Percentiles rank a stretch among this genome's conserved stretches.
phyloP scores from a whole-genome alignment of 2,888 invertebrate species.

The Platynereis dumerilii region DNA sequence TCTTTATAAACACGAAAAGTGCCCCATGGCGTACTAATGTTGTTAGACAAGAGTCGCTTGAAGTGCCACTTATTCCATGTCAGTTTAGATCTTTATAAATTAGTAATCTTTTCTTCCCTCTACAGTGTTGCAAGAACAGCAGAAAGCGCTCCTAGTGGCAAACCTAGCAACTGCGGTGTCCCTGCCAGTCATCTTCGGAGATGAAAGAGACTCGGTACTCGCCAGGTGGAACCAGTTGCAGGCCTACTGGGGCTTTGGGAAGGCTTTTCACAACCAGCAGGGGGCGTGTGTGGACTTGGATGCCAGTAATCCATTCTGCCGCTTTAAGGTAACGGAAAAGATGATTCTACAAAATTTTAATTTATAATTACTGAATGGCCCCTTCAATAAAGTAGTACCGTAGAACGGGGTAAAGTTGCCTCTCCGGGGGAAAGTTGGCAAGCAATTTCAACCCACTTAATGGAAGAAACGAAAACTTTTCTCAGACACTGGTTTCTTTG shows the following conservation, averaged over 20 bases:
- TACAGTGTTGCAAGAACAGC: constrained; percentile 23
- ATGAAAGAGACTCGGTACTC: constrained; percentile 91
- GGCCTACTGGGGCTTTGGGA: constrained; percentile 70
- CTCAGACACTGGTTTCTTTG: neutral
- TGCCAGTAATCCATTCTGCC: constrained; percentile 87
- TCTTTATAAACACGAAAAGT: too few relatives aligned
- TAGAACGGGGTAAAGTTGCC: too few relatives aligned
- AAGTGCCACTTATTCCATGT: too few relatives aligned
- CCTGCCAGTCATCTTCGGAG: constrained; percentile 77
- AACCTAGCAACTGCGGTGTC: constrained; percentile 59
- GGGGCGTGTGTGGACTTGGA: constrained; percentile 83
- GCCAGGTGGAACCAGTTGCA: constrained; percentile 95
- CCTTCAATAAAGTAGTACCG: neutral
- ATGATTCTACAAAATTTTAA: neutral
- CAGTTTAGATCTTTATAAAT: too few relatives aligned
- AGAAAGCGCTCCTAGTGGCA: constrained; percentile 9
- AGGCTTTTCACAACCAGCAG: constrained; percentile 68
- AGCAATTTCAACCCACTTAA: too few relatives aligned
- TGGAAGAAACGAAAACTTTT: neutral
- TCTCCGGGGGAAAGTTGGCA: too few relatives aligned
- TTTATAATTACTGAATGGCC: neutral
- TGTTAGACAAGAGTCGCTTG: too few relatives aligned
- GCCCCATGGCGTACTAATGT: too few relatives aligned
- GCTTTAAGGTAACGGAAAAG: constrained; percentile 76
- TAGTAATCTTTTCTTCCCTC: too few relatives aligned